Conservation (phyloP, 2,113 vertebrate genomes). For the Pseudorhombus dupliciocellatus region DNA sequence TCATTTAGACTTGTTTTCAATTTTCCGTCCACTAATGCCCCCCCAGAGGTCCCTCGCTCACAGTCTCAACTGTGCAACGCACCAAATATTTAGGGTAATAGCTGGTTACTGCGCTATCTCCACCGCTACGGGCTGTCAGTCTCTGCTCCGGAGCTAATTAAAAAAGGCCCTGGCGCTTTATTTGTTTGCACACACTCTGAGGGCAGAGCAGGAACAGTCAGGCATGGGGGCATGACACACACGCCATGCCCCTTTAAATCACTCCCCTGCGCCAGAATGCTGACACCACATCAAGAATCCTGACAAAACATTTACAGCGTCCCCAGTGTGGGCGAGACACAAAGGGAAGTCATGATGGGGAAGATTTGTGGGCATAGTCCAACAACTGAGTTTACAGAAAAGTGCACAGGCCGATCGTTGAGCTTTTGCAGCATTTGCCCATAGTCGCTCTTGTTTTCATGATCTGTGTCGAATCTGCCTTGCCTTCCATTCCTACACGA, state of each 20-base stretch:
- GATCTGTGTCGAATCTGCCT: background rate
- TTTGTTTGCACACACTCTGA: slow-evolving; percentile 76
- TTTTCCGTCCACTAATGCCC: slow-evolving; percentile 49
- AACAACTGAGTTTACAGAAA: slow-evolving; percentile 1
- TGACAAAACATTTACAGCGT: slow-evolving; percentile 62
- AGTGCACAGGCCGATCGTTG: background rate
- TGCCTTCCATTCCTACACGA: background rate
- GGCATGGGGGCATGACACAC: slow-evolving; percentile 58
- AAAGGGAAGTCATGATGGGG: slow-evolving; percentile 5
- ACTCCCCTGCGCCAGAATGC: slow-evolving; percentile 74
- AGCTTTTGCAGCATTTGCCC: background rate
- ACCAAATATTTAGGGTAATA: slow-evolving; percentile 83
- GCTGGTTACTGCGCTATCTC: slow-evolving; percentile 77
- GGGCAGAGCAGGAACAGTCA: slow-evolving; percentile 68
- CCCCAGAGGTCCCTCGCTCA: slow-evolving; percentile 58
- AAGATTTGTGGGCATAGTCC: slow-evolving; percentile 11
- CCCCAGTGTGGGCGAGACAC: slow-evolving; percentile 38
- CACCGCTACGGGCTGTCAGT: slow-evolving; percentile 72
- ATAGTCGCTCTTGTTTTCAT: background rate
- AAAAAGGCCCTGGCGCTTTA: slow-evolving; percentile 70
- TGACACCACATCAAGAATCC: slow-evolving; percentile 64
- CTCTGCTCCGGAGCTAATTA: slow-evolving; percentile 78
- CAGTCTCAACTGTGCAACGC: slow-evolving; percentile 68
- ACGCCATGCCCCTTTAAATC: slow-evolving; percentile 77
- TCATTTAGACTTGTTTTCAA: slow-evolving; percentile 44